phyloP scores from a whole-genome alignment of 2,888 invertebrate species.

The Sinohyriopsis cumingii region DNA sequence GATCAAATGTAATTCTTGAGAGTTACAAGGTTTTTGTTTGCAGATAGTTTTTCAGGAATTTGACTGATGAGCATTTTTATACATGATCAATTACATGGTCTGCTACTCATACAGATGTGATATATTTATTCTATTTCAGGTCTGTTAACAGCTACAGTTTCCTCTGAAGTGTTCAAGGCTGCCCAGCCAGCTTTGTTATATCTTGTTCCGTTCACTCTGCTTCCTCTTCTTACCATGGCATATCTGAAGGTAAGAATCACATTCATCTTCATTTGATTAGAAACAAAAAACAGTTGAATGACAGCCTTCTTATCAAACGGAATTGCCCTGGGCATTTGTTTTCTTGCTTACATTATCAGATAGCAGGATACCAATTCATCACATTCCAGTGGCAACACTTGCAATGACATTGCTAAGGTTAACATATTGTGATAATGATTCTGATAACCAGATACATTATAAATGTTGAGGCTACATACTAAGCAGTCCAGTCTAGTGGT shows the following conservation, averaged over 20 bases:
- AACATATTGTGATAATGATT: too few species aligned
- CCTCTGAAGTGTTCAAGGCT: constrained; percentile 97
- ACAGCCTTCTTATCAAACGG: neutral
- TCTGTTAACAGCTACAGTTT: constrained; percentile 95
- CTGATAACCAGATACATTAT: too few species aligned
- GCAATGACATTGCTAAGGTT: too few species aligned
- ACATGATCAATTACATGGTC: too few species aligned
- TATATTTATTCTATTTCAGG: constrained; percentile 59
- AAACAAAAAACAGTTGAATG: neutral
- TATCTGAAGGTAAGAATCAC: constrained; percentile 87
- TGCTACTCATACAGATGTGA: neutral
- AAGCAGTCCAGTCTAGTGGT: too few species aligned
- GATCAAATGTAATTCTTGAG: neutral
- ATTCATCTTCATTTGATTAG: neutral
- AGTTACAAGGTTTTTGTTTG: neutral
- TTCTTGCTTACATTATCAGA: too few species aligned
- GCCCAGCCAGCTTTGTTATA: constrained; percentile 97
- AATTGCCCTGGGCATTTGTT: too few species aligned
- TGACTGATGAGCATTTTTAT: neutral
- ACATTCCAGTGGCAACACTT: too few species aligned
- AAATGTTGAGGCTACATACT: too few species aligned
- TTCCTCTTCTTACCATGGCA: constrained; percentile 97
- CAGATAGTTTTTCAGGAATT: neutral
- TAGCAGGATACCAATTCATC: too few species aligned
- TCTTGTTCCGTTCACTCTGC: constrained; percentile 96